These are phyloP conservation scores for Drosophila pseudoananassae DNA, from an alignment of 1,140 invertebrate genomes.

Conservation along the genomic window DNA sequence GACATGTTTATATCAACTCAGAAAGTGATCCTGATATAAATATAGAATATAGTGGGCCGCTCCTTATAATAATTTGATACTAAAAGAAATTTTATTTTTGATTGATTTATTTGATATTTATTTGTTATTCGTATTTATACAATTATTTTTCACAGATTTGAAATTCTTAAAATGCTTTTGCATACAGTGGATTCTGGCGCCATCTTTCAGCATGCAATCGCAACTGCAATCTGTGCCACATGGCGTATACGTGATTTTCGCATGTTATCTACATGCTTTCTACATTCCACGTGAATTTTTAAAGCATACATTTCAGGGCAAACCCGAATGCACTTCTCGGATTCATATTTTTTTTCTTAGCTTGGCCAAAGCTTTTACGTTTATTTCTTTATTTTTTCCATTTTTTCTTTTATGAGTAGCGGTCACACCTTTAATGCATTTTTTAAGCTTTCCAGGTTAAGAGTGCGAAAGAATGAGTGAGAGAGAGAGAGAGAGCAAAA, in stretches of 20 bases:
- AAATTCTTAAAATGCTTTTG: background rate
- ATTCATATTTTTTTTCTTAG: background rate
- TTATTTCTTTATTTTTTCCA: background rate
- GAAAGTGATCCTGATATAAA: too few relatives aligned
- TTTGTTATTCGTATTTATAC: too few relatives aligned
- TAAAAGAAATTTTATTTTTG: too few relatives aligned
- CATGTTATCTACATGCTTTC: slow-evolving; percentile 14
- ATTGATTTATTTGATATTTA: too few relatives aligned
- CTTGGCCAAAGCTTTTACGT: background rate
- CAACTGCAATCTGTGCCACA: background rate
- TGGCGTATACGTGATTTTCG: slow-evolving; percentile 31
- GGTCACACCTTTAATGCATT: slow-evolving; percentile 3
- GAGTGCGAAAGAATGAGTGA: background rate
- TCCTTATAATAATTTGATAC: too few relatives aligned
- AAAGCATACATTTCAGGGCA: slow-evolving; percentile 14
- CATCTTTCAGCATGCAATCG: slow-evolving; percentile 26
- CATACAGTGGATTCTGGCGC: background rate
- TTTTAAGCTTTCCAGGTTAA: background rate
- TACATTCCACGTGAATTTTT: slow-evolving; percentile 27
- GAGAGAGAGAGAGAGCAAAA: background rate
- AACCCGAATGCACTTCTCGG: background rate
- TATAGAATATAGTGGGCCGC: too few relatives aligned
- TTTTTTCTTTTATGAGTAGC: background rate
- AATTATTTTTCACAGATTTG: background rate
- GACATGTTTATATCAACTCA: too few relatives aligned